Base-by-base conservation (phyloP, 2,113 vertebrate genomes). In the Gobiocypris rarus region DNA sequence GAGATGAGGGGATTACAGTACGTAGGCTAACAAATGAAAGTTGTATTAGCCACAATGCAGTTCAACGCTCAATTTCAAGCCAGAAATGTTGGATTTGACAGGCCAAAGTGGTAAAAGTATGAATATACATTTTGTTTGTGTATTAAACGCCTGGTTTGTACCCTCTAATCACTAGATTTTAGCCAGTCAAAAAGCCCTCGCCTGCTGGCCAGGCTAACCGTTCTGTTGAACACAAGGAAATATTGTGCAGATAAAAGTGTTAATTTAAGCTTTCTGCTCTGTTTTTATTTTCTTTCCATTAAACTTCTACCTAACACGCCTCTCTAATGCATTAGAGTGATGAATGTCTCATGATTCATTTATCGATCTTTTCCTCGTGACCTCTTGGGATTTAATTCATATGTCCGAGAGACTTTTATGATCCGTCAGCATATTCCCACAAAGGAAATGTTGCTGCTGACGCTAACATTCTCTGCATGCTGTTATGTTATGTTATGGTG, bases 151-250 rank as follows among this genome's bases (percentile, higher is more conserved):
- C 19, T 81, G 31, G 38, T 48, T 34, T 59, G 82, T 70, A 28
- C 14, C 15, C 65, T 70, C 63, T n/a, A 19, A 45, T 61, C 50
- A 61, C 31, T 71, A 22, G 17, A 41, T 50, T 56, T 75, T 79
- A 38, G 79, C 63, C 8, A 38, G 10, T 79, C 8, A 58, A 73
- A n/a, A 75, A 87, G 45, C 75, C 84, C 83, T 79, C 43, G 84
- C 84, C 87, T 88, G 87, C 87, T 70, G 87, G 87, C 71, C 87
- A 80, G 87, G 87, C 81, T 56, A 9, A 45, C 45, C 9, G 50
- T 48, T 83, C 54, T 58, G 58, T 58, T 83, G 61, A 81, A 81
- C 61, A 38, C 9, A 10, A 81, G 79, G 8, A 81, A 63, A 80
- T 80, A 81, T 67, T 63, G 24, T 69, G 45, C 78, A 67, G 43